phyloP scores from a whole-genome alignment of 1,140 invertebrate species.

The Schmidtea mediterranea region DNA sequence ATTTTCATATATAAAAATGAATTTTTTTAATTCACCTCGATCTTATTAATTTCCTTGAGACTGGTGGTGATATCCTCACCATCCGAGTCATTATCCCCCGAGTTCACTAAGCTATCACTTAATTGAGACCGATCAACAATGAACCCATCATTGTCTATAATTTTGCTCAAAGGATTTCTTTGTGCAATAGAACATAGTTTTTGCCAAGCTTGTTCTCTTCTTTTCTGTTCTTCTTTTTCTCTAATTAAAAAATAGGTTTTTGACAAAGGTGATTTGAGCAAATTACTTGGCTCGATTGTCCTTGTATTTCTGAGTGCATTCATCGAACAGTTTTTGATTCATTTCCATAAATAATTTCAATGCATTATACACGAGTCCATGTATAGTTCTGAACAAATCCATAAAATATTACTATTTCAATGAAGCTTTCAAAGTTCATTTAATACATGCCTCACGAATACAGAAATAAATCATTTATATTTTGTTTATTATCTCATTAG shows the following conservation, averaged over 20 bases:
- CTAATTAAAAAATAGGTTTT: background rate
- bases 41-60: no score
- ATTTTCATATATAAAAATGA: no score
- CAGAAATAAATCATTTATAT: no score
- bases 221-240: background rate
- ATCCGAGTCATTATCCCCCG: no score
- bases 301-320: conserved; percentile 79
- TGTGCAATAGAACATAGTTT: background rate
- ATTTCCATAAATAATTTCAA: conserved; percentile 97
- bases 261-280: background rate
- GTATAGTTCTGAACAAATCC: conserved; percentile 48
- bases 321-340: conserved; percentile 94
- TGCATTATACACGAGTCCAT: conserved; percentile 93
- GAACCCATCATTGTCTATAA: no score
- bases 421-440: no score
- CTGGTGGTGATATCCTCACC: no score
- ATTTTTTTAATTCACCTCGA: no score
- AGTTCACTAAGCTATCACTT: no score
- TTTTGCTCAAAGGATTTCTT: background rate
- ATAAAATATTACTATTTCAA: background rate
- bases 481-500: no score
- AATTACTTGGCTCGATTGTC: conserved; percentile 60
- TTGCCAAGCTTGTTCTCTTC: background rate
- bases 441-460: no score
- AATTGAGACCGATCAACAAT: no score